Percentiles rank a stretch among this genome's conserved stretches.
Conservation (phyloP, 1,140 invertebrate genomes). For the Scylla paramamosain region DNA sequence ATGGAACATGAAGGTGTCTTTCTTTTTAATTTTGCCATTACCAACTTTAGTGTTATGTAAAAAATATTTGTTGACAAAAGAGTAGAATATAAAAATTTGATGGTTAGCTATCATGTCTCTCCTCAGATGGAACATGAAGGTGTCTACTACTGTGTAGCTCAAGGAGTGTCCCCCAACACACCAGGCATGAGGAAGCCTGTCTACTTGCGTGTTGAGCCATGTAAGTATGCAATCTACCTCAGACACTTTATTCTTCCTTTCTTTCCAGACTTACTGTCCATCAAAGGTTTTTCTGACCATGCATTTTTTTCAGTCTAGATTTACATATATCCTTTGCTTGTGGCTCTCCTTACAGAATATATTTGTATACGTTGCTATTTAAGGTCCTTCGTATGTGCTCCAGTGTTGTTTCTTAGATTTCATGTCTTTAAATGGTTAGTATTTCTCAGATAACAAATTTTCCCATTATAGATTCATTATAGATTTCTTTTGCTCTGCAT, state of each 20-base stretch:
- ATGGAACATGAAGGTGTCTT: conserved; percentile 88
- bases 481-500: not conserved
- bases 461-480: not conserved
- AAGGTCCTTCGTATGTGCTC: not conserved
- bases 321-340: not conserved
- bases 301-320: not conserved
- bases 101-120: not conserved
- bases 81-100: not conserved
- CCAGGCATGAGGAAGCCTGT: conserved; percentile 84
- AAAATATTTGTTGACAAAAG: no score
- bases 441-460: not conserved
- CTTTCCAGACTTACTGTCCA: not conserved
- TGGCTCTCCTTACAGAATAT: not conserved
- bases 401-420: not conserved
- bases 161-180: conserved; percentile 83
- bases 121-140: conserved; percentile 86
- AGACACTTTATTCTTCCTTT: not conserved
- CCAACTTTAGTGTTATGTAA: no score
- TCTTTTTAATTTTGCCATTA: no score
- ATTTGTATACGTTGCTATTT: not conserved
- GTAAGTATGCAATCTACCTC: conserved; percentile 83
- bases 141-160: conserved; percentile 90
- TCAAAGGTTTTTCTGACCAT: not conserved
- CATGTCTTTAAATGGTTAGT: not conserved
- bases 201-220: conserved; percentile 86